Conservation (phyloP, 2,113 vertebrate species). For the Corvus moneduloides region DNA sequence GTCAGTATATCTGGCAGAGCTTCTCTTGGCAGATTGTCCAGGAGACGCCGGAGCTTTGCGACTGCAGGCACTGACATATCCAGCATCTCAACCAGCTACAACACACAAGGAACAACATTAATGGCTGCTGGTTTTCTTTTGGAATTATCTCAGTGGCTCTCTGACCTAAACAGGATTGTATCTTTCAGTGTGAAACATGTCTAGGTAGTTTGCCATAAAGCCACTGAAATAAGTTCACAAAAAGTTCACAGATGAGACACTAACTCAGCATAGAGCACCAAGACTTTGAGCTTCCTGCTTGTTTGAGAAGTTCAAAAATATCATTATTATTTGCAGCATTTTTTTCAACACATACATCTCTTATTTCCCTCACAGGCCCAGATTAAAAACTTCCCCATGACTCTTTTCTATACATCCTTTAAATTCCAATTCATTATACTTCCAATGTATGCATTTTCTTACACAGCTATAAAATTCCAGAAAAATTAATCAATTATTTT, state of each 20-base stretch:
- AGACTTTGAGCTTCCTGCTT: not conserved
- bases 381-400: not conserved
- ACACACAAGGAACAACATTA: not conserved
- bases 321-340: not conserved
- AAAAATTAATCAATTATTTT: not conserved
- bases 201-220: not conserved
- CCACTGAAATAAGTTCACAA: not conserved
- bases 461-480: not conserved
- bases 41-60: slow-evolving; percentile 87
- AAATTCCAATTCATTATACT: not conserved
- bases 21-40: slow-evolving; percentile 92
- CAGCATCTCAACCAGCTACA: slow-evolving; percentile 91
- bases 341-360: not conserved
- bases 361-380: fast-evolving
- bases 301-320: not conserved
- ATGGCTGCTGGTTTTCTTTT: not conserved
- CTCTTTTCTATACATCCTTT: not conserved
- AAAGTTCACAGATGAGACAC: not conserved
- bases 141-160: not conserved
- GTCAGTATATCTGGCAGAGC: slow-evolving; percentile 91
- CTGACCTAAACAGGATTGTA: not conserved
- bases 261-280: not conserved
- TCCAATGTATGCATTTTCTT: not conserved
- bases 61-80: slow-evolving; percentile 95
- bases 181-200: not conserved